Base-by-base conservation (phyloP, 1,140 invertebrate genomes). In the Trichonephila clavata region DNA sequence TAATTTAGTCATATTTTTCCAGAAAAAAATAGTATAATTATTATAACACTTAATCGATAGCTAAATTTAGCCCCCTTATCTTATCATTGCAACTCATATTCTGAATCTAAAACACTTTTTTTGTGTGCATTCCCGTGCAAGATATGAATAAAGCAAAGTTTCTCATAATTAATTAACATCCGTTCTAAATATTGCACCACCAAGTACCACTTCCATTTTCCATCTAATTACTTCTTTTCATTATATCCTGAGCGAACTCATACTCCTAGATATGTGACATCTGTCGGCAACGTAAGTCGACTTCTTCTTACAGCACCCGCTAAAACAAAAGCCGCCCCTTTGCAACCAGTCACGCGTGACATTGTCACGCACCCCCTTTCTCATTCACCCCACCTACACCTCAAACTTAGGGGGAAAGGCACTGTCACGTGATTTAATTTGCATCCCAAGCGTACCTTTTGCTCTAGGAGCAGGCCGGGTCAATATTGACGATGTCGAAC, bases 381-480 rank as follows among this genome's bases (percentile, higher is more conserved):
- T 77, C 27, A 27, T 18, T 18, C 27, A 32, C 27, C 27, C 27
- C 68, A 32, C 71, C 71, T 24, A 5, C 81, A 84, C 57, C 81
- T 84, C 7, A 13, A 39, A 39, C 32, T 39, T 39, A 20, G 61
- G 86, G 61, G 60, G 60, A 21, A 32, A 84, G 86, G 24, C n/a
- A 6, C 13, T 68, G 43, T 90, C 89, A 90, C 89, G 89, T 90
- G 89, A 90, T 71, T 80, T 68, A 90, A 90, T 90, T 90, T 90
- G 89, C 89, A 90, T 90, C 83, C 71, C 71, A 77, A 77, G 50
- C 83, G 43, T 60, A 84, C 83, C 50, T 84, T 84, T 59, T 84
- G 87, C 32, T 27, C 59, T 10, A 86, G 57, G 13, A 86, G 86
- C 86, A 71, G 21, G 18, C 24, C 20, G 24, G 43, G 86, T 88